Conservation (phyloP, 2,888 invertebrate species). For the Drosophila gaucha region DNA sequence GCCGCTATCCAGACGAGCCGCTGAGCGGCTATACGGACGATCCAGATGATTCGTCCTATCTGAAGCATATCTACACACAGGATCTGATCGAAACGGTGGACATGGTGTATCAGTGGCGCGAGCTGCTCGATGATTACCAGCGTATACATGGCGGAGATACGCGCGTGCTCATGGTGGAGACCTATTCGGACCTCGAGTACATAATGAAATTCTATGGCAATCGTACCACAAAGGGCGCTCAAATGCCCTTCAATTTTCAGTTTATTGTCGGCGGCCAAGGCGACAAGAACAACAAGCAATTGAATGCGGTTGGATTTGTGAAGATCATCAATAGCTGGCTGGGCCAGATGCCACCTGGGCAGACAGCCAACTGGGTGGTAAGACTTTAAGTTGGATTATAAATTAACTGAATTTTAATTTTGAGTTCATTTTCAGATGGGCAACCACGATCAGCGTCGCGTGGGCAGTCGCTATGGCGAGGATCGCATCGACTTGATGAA, state of each 20-base stretch:
- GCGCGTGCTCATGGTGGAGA: constrained; percentile 87
- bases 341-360: constrained; percentile 86
- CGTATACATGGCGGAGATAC: constrained; percentile 83
- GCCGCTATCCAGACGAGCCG: constrained; percentile 87
- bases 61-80: constrained; percentile 88
- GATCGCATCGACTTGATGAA: constrained; percentile 91
- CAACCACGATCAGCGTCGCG: constrained; percentile 89
- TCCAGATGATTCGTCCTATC: constrained; percentile 86
- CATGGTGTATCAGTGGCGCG: constrained; percentile 89
- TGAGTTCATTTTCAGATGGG: constrained; percentile 86
- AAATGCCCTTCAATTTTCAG: constrained; percentile 89
- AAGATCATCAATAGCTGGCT: constrained; percentile 86
- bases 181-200: constrained; percentile 85
- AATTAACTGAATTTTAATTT: neutral
- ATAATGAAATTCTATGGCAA: constrained; percentile 87
- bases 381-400: constrained; percentile 71
- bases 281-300: constrained; percentile 83
- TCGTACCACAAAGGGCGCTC: constrained; percentile 85
- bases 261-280: constrained; percentile 86
- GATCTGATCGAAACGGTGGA: constrained; percentile 88
- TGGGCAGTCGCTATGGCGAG: constrained; percentile 88
- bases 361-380: constrained; percentile 89
- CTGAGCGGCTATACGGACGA: constrained; percentile 84
- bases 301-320: constrained; percentile 85
- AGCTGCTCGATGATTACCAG: constrained; percentile 87